Evolutionary conservation across 1,140 invertebrate species (phyloP).

Genomic region (Hydropsyche tenuis): DNA sequence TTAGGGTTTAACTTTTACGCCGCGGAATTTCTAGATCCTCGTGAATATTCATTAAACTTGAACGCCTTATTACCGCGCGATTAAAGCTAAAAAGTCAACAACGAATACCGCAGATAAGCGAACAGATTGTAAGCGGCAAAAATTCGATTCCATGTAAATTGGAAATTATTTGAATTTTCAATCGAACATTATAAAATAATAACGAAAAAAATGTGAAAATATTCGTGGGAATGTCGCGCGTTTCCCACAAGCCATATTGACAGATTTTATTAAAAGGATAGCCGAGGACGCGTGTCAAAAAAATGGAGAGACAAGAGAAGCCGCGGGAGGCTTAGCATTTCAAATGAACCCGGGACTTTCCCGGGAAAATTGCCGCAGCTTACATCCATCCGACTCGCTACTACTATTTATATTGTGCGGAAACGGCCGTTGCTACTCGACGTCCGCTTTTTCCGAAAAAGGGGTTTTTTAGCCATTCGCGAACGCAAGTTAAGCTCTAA

Average conservation of each 20-base stretch:
- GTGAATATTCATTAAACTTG: too few species aligned
- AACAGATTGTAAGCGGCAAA: too few species aligned
- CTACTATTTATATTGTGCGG: conserved; percentile 2
- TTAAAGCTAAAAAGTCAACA: not conserved
- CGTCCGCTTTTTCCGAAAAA: not conserved
- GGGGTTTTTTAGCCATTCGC: not conserved
- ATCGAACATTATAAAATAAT: not conserved
- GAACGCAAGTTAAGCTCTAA: conserved; percentile 14
- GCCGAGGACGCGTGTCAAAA: conserved; percentile 39
- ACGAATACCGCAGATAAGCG: not conserved
- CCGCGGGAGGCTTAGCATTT: conserved; percentile 41
- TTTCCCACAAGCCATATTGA: conserved; percentile 38
- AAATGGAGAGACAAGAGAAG: conserved; percentile 23
- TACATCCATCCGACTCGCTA: not conserved
- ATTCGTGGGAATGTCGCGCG: not conserved
- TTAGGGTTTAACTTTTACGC: too few species aligned
- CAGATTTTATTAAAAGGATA: conserved; percentile 49
- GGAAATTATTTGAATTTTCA: too few species aligned
- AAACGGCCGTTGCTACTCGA: not conserved
- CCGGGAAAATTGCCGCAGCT: conserved; percentile 26
- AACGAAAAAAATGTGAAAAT: not conserved
- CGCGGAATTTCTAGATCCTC: too few species aligned
- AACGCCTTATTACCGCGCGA: too few species aligned
- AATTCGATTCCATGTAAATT: too few species aligned
- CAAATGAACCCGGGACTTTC: conserved; percentile 30